Percentiles rank a stretch among this genome's conserved stretches.
phyloP scores from a whole-genome alignment of 2,797 vertebrate species.

The Leptodactylus fallax region DNA sequence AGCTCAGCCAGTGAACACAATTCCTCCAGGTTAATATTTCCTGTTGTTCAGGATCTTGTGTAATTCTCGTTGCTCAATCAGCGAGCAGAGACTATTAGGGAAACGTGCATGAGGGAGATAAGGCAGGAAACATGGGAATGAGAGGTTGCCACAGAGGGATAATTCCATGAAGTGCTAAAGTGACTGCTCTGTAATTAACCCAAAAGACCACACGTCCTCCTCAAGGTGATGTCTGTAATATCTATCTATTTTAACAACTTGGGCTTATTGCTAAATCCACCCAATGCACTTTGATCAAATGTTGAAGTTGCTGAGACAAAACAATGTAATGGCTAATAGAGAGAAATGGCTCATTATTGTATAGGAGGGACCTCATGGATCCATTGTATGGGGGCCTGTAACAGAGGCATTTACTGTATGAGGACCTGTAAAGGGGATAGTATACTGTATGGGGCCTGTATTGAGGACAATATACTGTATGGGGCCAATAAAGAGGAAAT shows the following conservation, averaged over 20 bases:
- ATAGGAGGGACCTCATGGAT: too few species aligned
- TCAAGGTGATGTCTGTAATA: conserved; percentile 7
- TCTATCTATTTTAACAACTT: neutral
- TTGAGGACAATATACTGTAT: too few species aligned
- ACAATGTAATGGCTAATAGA: neutral
- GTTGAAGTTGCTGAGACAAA: neutral
- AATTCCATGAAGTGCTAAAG: conserved; percentile 10
- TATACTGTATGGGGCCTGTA: too few species aligned
- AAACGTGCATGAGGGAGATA: conserved; percentile 50
- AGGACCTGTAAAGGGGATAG: too few species aligned
- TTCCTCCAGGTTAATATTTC: conserved; percentile 14
- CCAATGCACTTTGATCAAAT: neutral
- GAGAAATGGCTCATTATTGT: neutral
- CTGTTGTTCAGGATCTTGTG: neutral
- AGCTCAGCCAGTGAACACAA: neutral
- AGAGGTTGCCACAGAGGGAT: neutral
- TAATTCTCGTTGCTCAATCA: conserved; percentile 49
- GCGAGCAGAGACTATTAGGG: conserved; percentile 33
- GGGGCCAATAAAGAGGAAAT: too few species aligned
- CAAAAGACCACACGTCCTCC: neutral
- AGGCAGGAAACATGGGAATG: conserved; percentile 49
- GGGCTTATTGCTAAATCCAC: neutral
- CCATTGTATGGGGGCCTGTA: too few species aligned
- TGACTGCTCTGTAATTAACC: conserved; percentile 25
- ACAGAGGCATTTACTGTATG: too few species aligned